Evolutionary conservation across 2,797 vertebrate genomes (phyloP).

Genomic region (Siniperca undulata): DNA sequence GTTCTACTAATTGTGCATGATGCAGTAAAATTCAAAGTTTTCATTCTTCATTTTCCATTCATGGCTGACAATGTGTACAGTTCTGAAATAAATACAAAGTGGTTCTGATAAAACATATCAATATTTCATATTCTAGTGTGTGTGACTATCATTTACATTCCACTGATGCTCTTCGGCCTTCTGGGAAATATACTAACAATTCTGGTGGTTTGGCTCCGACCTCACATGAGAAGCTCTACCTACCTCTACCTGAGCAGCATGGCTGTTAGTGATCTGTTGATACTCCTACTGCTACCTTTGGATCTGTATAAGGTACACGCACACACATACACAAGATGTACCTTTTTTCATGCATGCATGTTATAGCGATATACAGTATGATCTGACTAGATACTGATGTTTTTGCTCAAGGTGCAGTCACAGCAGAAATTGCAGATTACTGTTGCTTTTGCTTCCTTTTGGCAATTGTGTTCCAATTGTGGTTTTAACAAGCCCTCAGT

Average conservation of each 20-base stretch:
- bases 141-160: slow-evolving; percentile 83
- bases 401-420: not conserved
- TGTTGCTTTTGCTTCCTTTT: not conserved
- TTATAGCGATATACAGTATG: not conserved
- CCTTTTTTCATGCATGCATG: not conserved
- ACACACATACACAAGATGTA: not conserved
- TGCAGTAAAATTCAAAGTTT: not conserved
- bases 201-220: slow-evolving; percentile 85
- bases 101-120: not conserved
- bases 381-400: slow-evolving; percentile 6
- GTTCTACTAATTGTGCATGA: not conserved
- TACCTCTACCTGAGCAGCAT: slow-evolving; percentile 90
- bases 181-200: slow-evolving; percentile 86
- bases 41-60: not conserved
- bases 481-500: slow-evolving; percentile 10
- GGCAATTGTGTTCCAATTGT: not conserved
- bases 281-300: slow-evolving; percentile 86
- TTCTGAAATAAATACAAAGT: not conserved
- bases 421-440: not conserved
- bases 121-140: slow-evolving; percentile 66
- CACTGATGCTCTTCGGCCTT: slow-evolving; percentile 85
- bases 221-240: slow-evolving; percentile 86
- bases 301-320: slow-evolving; percentile 86
- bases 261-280: slow-evolving; percentile 87
- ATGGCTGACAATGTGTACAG: not conserved